phyloP scores from a whole-genome alignment of 1,140 invertebrate genomes.

The Delia radicum region DNA sequence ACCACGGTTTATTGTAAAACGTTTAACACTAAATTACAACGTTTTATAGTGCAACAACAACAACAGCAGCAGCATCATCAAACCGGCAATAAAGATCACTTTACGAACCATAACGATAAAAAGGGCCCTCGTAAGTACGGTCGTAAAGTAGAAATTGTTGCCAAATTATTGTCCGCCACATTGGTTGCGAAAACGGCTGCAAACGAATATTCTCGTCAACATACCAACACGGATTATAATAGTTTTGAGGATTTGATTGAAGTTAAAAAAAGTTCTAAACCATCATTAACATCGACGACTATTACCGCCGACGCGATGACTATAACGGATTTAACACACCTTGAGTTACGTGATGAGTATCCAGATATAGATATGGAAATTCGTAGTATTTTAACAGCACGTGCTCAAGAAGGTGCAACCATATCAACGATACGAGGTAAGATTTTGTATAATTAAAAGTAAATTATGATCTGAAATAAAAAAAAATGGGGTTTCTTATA shows the following conservation, averaged over 20 bases:
- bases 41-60: background rate
- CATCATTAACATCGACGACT: background rate
- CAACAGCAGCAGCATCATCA: constrained; percentile 6
- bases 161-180: constrained; percentile 44
- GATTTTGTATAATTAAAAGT: background rate
- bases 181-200: constrained; percentile 26
- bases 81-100: background rate
- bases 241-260: background rate
- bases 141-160: constrained; percentile 34
- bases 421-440: constrained; percentile 50
- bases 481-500: too few species aligned
- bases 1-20: background rate
- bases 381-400: constrained; percentile 44
- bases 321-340: constrained; percentile 40
- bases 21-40: background rate
- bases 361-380: constrained; percentile 49
- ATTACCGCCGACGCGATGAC: constrained; percentile 36
- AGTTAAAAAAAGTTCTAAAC: background rate
- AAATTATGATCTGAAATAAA: too few species aligned
- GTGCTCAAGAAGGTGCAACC: constrained; percentile 51
- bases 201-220: background rate
- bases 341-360: constrained; percentile 41
- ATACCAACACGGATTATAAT: background rate
- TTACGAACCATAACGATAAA: background rate
- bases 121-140: constrained; percentile 2